Evolutionary conservation across 2,888 invertebrate genomes (phyloP).

Genomic region (Acanthosepion esculentum): DNA sequence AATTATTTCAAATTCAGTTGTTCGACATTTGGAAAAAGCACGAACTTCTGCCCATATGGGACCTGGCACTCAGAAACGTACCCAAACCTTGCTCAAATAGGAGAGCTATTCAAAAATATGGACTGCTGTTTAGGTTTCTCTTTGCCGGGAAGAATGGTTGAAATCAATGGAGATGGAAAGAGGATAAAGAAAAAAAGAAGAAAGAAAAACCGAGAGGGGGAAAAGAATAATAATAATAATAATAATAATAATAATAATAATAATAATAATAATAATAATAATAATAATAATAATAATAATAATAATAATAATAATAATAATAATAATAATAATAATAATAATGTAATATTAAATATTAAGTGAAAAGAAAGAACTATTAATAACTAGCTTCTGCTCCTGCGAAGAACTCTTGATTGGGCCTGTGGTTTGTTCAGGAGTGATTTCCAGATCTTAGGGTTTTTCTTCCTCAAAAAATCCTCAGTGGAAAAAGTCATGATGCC

Average conservation of each 20-base stretch:
- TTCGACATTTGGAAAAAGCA: not conserved
- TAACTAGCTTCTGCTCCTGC: no score
- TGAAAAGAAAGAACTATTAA: no score
- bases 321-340: not conserved
- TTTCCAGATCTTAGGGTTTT: no score
- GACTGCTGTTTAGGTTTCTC: not conserved
- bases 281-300: not conserved
- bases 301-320: not conserved
- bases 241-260: not conserved
- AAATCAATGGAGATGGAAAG: not conserved
- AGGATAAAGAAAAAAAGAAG: no score
- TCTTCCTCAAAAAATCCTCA: no score
- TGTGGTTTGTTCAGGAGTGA: no score
- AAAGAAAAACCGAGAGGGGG: no score
- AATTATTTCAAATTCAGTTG: not conserved
- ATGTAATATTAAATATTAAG: no score
- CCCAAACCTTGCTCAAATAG: not conserved
- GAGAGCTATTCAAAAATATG: not conserved
- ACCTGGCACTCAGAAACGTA: not conserved
- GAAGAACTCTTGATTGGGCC: no score
- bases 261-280: not conserved
- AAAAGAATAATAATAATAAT: not conserved
- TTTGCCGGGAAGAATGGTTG: not conserved
- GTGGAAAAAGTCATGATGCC: no score
- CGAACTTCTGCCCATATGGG: not conserved